A percentile compares a stretch with the other conserved stretches of the same genome.
Conservation (phyloP, 2,113 vertebrate species). For the Centrocercus urophasianus region DNA sequence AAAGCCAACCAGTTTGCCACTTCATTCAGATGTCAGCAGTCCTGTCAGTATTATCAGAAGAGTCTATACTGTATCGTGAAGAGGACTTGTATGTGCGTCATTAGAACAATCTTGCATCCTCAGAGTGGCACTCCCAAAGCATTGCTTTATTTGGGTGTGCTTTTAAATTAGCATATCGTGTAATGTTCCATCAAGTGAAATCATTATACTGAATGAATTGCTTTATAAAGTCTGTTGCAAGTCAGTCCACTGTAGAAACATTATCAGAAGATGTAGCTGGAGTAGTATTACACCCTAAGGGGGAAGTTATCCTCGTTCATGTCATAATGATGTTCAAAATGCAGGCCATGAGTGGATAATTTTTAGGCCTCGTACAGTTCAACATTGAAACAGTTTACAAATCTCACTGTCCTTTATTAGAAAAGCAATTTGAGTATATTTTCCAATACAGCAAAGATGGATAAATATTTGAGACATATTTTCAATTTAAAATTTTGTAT, state of each 20-base stretch:
- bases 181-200: background rate
- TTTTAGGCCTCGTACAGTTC: conserved; percentile 25
- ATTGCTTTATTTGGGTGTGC: background rate
- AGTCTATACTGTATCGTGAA: background rate
- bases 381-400: conserved; percentile 32
- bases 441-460: conserved; percentile 60
- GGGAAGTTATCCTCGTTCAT: conserved; percentile 29
- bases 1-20: background rate
- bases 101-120: background rate
- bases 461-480: conserved; percentile 70
- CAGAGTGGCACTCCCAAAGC: background rate
- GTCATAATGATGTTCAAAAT: background rate
- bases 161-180: background rate
- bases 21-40: background rate
- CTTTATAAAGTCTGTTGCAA: conserved; percentile 15
- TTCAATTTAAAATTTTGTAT: conserved; percentile 69
- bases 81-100: background rate
- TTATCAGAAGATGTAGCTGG: conserved; percentile 27
- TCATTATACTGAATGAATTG: background rate
- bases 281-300: conserved; percentile 18
- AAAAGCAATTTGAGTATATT: conserved; percentile 65
- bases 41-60: background rate
- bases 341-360: background rate
- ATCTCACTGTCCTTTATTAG: conserved; percentile 51
- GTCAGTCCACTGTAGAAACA: conserved; percentile 38